Percentiles rank a stretch among this genome's conserved stretches.
Evolutionary conservation across 1,140 invertebrate genomes (phyloP).

Genomic region (Leptonema lineaticorne): DNA sequence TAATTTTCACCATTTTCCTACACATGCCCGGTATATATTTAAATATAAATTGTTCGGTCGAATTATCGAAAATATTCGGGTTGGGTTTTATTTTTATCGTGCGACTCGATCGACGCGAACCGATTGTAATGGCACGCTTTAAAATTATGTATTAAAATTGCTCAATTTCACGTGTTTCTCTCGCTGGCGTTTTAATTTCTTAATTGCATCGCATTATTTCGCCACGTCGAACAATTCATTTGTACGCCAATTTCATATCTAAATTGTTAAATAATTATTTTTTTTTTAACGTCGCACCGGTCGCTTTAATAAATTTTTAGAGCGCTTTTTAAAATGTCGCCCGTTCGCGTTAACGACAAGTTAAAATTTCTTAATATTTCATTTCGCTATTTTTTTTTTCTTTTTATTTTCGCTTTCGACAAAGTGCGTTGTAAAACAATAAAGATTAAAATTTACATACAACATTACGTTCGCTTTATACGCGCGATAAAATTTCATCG

Average conservation of each 20-base stretch:
- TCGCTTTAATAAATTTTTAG: too few relatives aligned
- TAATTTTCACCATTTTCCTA: too few relatives aligned
- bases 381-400: too few relatives aligned
- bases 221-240: too few relatives aligned
- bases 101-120: not conserved
- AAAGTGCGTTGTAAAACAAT: not conserved
- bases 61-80: not conserved
- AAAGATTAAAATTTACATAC: not conserved
- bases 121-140: constrained; percentile 1
- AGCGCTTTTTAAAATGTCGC: not conserved
- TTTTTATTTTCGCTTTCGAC: too few relatives aligned
- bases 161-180: not conserved
- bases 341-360: not conserved
- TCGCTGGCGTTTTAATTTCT: not conserved
- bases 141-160: constrained; percentile 14
- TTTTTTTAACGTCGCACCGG: too few relatives aligned
- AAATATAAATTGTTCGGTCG: not conserved
- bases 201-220: not conserved
- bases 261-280: too few relatives aligned
- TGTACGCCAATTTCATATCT: too few relatives aligned
- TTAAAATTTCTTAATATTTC: too few relatives aligned
- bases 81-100: not conserved
- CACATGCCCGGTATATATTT: too few relatives aligned
- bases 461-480: too few relatives aligned
- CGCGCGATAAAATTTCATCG: too few relatives aligned